phyloP scores from a whole-genome alignment of 2,888 invertebrate genomes.

The Bugulina stolonifera region DNA sequence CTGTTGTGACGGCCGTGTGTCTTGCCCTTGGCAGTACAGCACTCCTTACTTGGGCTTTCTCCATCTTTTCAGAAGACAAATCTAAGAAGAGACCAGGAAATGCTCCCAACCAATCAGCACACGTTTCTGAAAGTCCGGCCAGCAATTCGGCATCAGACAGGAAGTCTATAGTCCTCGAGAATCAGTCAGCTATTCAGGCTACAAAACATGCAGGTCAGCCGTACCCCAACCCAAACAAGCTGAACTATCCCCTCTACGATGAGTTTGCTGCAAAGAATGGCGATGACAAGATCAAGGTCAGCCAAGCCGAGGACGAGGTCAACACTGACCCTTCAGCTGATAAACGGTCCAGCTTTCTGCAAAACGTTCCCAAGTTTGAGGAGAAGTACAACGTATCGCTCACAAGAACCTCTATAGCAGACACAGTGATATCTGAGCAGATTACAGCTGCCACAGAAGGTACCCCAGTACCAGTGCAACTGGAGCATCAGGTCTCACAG shows the following conservation, averaged over 20 bases:
- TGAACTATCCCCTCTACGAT: background rate
- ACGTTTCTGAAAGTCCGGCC: background rate
- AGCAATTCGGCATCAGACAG: background rate
- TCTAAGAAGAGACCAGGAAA: background rate
- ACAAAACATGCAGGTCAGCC: background rate
- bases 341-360: background rate
- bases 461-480: background rate
- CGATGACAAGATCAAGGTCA: background rate
- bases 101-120: background rate
- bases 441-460: background rate
- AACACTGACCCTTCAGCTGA: background rate
- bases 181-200: background rate
- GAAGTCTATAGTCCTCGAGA: background rate
- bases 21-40: constrained; percentile 10
- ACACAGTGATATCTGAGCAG: background rate
- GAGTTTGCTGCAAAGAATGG: background rate
- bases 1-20: background rate
- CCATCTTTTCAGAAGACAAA: constrained; percentile 22
- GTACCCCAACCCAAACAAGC: background rate
- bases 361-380: background rate
- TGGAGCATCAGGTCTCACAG: background rate
- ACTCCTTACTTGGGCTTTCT: constrained; percentile 19
- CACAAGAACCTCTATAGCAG: background rate
- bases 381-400: constrained; percentile 7
- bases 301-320: background rate